Evolutionary conservation across 2,888 invertebrate genomes (phyloP).

Genomic region (Ethmia dodecea): DNA sequence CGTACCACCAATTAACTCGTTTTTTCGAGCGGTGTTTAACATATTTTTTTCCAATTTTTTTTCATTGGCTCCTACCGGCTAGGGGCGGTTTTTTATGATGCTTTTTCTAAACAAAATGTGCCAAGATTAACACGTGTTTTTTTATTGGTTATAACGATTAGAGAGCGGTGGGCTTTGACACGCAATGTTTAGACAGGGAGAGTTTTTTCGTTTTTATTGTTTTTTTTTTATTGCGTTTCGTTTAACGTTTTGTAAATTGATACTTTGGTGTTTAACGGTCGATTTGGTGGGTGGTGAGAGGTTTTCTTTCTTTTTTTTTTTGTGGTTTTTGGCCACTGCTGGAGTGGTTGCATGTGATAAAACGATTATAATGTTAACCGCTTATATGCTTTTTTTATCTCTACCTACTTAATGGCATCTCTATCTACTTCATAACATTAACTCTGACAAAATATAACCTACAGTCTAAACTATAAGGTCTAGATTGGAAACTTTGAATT

Average conservation of each 20-base stretch:
- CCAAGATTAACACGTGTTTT: conserved; percentile 52
- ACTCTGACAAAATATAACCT: too few species aligned
- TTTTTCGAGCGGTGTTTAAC: conserved; percentile 50
- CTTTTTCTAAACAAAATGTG: conserved; percentile 42
- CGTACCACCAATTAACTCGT: conserved; percentile 62
- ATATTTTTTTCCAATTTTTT: conserved; percentile 49
- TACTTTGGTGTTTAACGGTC: conserved; percentile 57
- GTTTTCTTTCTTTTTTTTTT: background rate
- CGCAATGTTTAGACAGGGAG: conserved; percentile 52
- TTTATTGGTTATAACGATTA: conserved; percentile 46
- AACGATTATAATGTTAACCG: too few species aligned
- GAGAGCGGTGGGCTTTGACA: conserved; percentile 51
- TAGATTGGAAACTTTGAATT: too few species aligned
- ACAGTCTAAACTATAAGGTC: too few species aligned
- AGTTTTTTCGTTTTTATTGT: conserved; percentile 28
- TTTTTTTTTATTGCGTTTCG: conserved; percentile 25
- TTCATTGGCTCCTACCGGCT: conserved; percentile 54
- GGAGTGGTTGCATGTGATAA: too few species aligned
- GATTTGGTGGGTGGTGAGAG: conserved; percentile 30
- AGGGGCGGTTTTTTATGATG: conserved; percentile 58
- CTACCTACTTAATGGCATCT: too few species aligned
- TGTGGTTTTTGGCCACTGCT: too few species aligned
- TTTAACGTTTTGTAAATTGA: conserved; percentile 41
- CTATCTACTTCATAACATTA: too few species aligned
- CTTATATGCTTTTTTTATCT: too few species aligned